Evolutionary conservation across 1,140 invertebrate species (phyloP), one percentile per base, ranked within the genome.

Genomic region (Drosophila truncata): DNA sequence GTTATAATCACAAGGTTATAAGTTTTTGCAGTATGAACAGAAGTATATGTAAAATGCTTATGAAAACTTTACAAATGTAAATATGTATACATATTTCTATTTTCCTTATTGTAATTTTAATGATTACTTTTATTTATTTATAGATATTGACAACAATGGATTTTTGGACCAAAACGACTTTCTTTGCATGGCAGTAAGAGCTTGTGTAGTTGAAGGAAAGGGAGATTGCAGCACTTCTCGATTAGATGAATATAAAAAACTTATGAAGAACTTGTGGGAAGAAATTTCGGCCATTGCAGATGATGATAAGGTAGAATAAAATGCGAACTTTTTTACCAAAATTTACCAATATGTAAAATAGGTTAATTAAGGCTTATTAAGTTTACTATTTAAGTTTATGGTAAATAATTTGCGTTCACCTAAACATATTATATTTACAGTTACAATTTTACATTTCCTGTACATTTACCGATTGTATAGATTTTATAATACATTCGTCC

Each of bases 101-200:
- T 41, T 18, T 18, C 16, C 3, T 14, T 46, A 3, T 16, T 25
- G 13, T 47, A 14, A 10, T 57, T 50, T 16, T 35, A 20, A 35
- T 39, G n/a, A 3, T 0, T 33, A 11, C 31, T 20, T 54, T 14
- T 0, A 33, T 62, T 42, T 18, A 14, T 37, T 67, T 78, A 29
- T 25, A 97, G 96, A 97, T 94, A 96, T 96, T 73, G 96, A 97
- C 92, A 96, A 96, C 93, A 97, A 97, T 92, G 96, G 96, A 27
- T 96, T 95, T 85, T 91, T 97, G 78, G 96, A 97, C 76, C 94
- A 96, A 73, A 95, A 96, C 80, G 96, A 97, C 93, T 97, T 97
- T 91, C 95, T 96, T 67, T 97, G 96, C 88, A 95, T 97, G 93
- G 96, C 96, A 13, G 92, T 97, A 9, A 94, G 96, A 76, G 96